Base-by-base conservation (phyloP, 2,797 vertebrate genomes). In the Lemur catta region DNA sequence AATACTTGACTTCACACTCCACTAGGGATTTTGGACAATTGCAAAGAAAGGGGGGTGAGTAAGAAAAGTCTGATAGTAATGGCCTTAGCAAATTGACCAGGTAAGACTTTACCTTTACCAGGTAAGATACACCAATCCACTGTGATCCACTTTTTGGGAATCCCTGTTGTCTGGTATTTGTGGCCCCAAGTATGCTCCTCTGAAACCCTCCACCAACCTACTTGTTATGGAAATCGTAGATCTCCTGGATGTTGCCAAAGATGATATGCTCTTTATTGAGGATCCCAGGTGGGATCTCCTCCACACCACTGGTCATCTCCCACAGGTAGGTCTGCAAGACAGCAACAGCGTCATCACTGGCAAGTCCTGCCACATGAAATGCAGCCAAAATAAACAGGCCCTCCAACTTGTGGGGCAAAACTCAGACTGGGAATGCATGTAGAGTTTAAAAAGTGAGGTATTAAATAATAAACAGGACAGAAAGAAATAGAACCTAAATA, bases 181-280 rank as follows among this genome's bases (percentile, higher is more conserved):
- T 10, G 28, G 79, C 82, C 30, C 41, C 61, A 74, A 7, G 13
- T 20, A 65, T 52, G 72, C 57, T 72, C 78, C 2, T 0, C 18
- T 10, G 46, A 81, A 67, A 94, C 55, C 69, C 46, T 75, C 89
- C 95, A 72, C 75, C 94, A 97, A 98, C 99, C 97, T 98, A 99
- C 99, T 99, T 99, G 98, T 99, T 99, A 98, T 99, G 99, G 98
- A 99, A 99, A 98, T 99, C 99, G 43, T 99, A 99, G 97, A 99
- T 99, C 94, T 99, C 99, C 98, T 99, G 99, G 98, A 99, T 99
- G 98, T 99, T 99, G 96, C 99, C 99, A 87, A 99, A 99, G 97
- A 99, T 99, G 97, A 99, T 98, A 79, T 99, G 99, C 76, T 99
- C 99, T 97, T 99, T 99, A 98, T 99, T 99, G 91, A 99, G 98